Percentiles rank a stretch among this genome's conserved stretches.
Evolutionary conservation across 2,113 vertebrate genomes (phyloP).

Genomic region (Oryzias woworae): DNA sequence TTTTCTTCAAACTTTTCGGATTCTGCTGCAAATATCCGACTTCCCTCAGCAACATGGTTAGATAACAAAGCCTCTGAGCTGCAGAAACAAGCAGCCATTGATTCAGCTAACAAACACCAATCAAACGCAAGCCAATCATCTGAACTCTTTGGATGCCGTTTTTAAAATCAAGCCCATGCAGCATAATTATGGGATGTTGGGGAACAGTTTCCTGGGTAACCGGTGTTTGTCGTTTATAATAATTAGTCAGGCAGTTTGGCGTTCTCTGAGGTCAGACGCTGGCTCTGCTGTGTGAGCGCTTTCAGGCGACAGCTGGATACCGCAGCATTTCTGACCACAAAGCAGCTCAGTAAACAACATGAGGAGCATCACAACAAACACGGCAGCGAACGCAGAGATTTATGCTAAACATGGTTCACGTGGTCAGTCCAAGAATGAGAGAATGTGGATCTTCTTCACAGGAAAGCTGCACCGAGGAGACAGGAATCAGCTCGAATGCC

Average conservation of each 20-base stretch:
- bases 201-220: slow-evolving; percentile 45
- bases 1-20: no score
- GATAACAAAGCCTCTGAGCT: no score
- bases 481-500: no score
- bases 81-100: slow-evolving; percentile 14
- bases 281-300: slow-evolving; percentile 30
- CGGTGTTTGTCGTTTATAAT: slow-evolving; percentile 49
- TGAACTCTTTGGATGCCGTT: slow-evolving; percentile 31
- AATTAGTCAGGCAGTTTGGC: slow-evolving; percentile 44
- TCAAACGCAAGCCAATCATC: slow-evolving; percentile 28
- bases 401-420: no score
- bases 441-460: no score
- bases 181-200: slow-evolving; percentile 41
- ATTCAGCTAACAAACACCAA: slow-evolving; percentile 3
- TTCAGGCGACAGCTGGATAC: slow-evolving; percentile 40
- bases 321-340: slow-evolving; percentile 35
- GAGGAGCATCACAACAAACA: slow-evolving; percentile 17
- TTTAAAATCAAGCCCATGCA: slow-evolving; percentile 15
- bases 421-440: no score
- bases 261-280: slow-evolving; percentile 37
- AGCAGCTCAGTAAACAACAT: slow-evolving; percentile 33
- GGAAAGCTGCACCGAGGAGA: no score
- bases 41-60: background rate
- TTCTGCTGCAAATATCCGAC: background rate
- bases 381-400: background rate